These are phyloP conservation scores for Nemotelus pantherinus DNA, from an alignment of 2,888 invertebrate species.

Conservation along the genomic window DNA sequence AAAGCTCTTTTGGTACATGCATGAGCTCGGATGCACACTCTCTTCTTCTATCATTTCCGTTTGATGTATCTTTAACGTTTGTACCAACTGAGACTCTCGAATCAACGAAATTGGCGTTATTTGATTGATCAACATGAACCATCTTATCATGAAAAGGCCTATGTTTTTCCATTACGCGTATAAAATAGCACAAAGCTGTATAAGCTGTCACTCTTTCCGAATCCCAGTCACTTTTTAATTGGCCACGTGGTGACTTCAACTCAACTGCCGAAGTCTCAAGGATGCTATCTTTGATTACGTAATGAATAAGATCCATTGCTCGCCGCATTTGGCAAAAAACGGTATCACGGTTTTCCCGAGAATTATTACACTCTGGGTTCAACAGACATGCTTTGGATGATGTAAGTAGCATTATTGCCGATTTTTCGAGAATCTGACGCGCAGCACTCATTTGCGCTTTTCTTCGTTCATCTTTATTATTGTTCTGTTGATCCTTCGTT, in stretches of 20 bases:
- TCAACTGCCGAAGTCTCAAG: slow-evolving; percentile 68
- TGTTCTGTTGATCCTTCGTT: slow-evolving; percentile 83
- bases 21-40: slow-evolving; percentile 46
- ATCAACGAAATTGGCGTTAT: slow-evolving; percentile 46
- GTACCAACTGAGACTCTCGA: slow-evolving; percentile 46
- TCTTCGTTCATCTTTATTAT: slow-evolving; percentile 90
- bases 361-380: slow-evolving; percentile 92
- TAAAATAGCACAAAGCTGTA: slow-evolving; percentile 80
- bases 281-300: slow-evolving; percentile 96
- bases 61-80: slow-evolving; percentile 52
- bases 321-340: slow-evolving; percentile 98
- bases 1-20: slow-evolving; percentile 52
- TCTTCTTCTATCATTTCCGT: slow-evolving; percentile 45
- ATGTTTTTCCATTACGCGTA: slow-evolving; percentile 81
- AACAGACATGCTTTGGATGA: slow-evolving; percentile 95
- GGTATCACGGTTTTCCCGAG: slow-evolving; percentile 94
- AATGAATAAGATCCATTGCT: slow-evolving; percentile 97
- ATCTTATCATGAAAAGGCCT: slow-evolving; percentile 54
- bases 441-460: slow-evolving; percentile 97
- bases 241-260: slow-evolving; percentile 53
- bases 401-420: slow-evolving; percentile 95
- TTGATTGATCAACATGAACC: slow-evolving; percentile 46
- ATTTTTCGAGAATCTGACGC: slow-evolving; percentile 91
- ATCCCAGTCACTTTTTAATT: slow-evolving; percentile 71
- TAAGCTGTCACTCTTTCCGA: slow-evolving; percentile 75